phyloP scores from a whole-genome alignment of 2,888 invertebrate genomes.

The Yponomeuta cagnagella region DNA sequence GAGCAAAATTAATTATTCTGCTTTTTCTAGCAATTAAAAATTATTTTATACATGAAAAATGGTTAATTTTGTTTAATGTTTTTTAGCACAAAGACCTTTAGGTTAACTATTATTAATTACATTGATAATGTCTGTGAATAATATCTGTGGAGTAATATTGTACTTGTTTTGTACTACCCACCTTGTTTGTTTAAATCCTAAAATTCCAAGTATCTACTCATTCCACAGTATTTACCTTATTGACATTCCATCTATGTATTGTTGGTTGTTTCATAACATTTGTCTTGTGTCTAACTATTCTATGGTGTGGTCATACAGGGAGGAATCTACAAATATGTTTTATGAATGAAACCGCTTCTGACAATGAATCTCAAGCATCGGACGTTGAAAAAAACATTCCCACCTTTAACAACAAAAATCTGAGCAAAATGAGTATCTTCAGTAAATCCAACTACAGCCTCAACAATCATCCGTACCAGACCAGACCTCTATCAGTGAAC shows the following conservation, averaged over 20 bases:
- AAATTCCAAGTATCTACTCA: no score
- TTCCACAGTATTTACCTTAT: neutral
- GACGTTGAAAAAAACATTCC: constrained; percentile 78
- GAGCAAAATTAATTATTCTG: constrained; percentile 1
- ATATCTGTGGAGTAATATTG: no score
- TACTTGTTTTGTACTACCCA: no score
- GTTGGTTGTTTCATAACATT: constrained; percentile 11
- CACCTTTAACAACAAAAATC: constrained; percentile 49
- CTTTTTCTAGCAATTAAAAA: no score
- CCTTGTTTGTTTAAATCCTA: no score
- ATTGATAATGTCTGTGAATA: no score
- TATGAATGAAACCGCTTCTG: constrained; percentile 94
- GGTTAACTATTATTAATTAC: no score
- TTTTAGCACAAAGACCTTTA: no score
- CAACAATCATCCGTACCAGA: constrained; percentile 67
- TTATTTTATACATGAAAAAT: no score
- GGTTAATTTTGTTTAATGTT: no score
- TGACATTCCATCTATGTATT: neutral
- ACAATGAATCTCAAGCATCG: constrained; percentile 86
- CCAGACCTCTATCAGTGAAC: constrained; percentile 64
- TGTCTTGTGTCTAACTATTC: constrained; percentile 17
- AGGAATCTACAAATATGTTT: constrained; percentile 97
- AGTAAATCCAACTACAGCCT: constrained; percentile 52
- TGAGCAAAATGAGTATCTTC: constrained; percentile 60
- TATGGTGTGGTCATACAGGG: constrained; percentile 72